Evolutionary conservation across 2,113 vertebrate species (phyloP), one percentile per base, ranked within the genome.

Genomic region (Corvus hawaiiensis): DNA sequence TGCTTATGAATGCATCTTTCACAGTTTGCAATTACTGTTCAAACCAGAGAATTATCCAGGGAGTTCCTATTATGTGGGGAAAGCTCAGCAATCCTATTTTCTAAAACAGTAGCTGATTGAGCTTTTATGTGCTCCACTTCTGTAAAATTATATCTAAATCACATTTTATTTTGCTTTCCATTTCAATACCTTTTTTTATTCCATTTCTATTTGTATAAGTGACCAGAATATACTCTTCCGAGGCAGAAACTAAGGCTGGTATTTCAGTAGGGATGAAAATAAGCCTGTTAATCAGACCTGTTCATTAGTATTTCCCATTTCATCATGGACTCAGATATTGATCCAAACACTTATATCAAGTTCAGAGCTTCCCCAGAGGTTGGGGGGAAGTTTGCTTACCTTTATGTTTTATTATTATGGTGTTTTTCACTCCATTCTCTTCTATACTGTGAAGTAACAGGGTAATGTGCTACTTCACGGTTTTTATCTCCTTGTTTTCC

Each of bases 1-100:
- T 95, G 15, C 63, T 96, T 96, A 79, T 37, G 80, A 97, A 94
- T 84, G 37, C 30, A 68, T 93, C 51, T 86, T 91, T 76, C 63
- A 87, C 75, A 49, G 43, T 84, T 74, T 86, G 49, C 71, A 96
- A 84, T 73, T 94, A 91, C 21, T 83, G 63, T 62, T 74, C 55
- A 87, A 92, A 89, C 37, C 46, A 61, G 18, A 84, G 39, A 84
- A 96, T 77, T 75, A 84, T 52, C 84, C 5, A 52, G 76, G 92
- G 89, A 82, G 11, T 73, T 93, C 37, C 86, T 82, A 55, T 73
- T 82, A 68, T 66, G 19, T 54, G 23, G 32, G 56, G 73, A 74
- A 89, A 96, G n/a, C 41, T 87, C 84, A 84, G 69, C 27, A 92
- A 71, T 77, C 56, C n/a, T 82, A 8, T 26, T 89, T 91, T 89